Percentiles rank a stretch among this genome's conserved stretches.
phyloP scores from a whole-genome alignment of 1,140 invertebrate species.

The Harpegnathos saltator region DNA sequence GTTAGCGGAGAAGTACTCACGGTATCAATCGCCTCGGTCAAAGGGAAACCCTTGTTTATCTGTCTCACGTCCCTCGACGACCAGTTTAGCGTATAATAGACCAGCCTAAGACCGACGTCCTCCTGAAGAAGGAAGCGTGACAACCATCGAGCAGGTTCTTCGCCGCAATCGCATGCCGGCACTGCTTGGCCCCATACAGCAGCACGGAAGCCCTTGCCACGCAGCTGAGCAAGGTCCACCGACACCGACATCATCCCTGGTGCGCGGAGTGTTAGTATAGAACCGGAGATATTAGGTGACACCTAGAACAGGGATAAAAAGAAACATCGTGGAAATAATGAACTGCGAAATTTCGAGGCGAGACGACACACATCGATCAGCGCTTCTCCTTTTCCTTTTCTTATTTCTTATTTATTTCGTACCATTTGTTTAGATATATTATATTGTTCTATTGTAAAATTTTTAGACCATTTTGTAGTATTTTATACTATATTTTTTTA shows the following conservation, averaged over 20 bases:
- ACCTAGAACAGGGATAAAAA: constrained; percentile 69
- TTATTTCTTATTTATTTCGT: too few species aligned
- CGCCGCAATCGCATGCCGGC: constrained; percentile 87
- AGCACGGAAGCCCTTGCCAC: constrained; percentile 80
- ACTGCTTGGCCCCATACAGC: constrained; percentile 86
- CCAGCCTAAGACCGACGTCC: constrained; percentile 86
- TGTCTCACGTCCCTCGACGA: constrained; percentile 76
- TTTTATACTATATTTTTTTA: too few species aligned
- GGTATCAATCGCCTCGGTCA: constrained; percentile 72
- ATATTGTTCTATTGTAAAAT: too few species aligned
- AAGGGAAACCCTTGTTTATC: constrained; percentile 75
- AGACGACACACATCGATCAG: too few species aligned
- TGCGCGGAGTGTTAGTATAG: constrained; percentile 84
- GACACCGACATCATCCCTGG: constrained; percentile 85
- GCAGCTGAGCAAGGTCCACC: constrained; percentile 85
- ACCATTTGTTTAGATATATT: too few species aligned
- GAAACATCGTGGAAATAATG: too few species aligned
- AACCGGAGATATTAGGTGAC: constrained; percentile 82
- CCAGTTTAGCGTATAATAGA: constrained; percentile 87
- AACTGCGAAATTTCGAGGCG: too few species aligned
- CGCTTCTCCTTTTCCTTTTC: too few species aligned
- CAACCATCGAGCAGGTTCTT: constrained; percentile 88
- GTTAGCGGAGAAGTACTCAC: constrained; percentile 68
- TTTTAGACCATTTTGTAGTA: too few species aligned
- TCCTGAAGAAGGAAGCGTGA: constrained; percentile 87